These are phyloP conservation scores for Panonychus citri DNA, from an alignment of 1,140 invertebrate genomes.

Conservation along the genomic window DNA sequence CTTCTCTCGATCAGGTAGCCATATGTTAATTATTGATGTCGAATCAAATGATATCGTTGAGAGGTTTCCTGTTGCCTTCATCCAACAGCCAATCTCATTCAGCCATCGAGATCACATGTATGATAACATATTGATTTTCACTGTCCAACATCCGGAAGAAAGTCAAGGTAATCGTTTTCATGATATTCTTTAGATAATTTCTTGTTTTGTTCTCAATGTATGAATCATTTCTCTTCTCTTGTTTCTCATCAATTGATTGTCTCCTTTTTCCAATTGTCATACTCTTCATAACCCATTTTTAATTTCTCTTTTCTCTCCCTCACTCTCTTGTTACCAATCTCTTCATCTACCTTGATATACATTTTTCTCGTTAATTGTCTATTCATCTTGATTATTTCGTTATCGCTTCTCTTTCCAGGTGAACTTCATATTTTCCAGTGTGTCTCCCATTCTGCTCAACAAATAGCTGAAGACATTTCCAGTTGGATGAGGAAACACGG, in stretches of 20 bases:
- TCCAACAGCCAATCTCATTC: slow-evolving; percentile 85
- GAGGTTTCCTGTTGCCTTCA: slow-evolving; percentile 67
- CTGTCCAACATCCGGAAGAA: slow-evolving; percentile 32
- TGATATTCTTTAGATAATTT: background rate
- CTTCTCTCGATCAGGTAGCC: slow-evolving; percentile 29
- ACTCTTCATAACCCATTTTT: background rate
- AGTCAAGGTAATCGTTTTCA: slow-evolving; percentile 10
- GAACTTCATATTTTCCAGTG: slow-evolving; percentile 98
- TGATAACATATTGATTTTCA: slow-evolving; percentile 94
- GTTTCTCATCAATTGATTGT: too few relatives aligned
- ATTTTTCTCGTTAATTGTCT: background rate
- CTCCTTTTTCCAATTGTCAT: background rate
- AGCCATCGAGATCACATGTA: slow-evolving; percentile 88
- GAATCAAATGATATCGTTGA: slow-evolving; percentile 51
- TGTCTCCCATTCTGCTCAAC: slow-evolving; percentile 38
- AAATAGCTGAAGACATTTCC: slow-evolving; percentile 63
- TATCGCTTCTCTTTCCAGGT: slow-evolving; percentile 26
- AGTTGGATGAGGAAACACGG: slow-evolving; percentile 38
- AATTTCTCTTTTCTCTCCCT: background rate
- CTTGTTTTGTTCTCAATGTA: background rate
- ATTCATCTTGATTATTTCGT: slow-evolving; percentile 13
- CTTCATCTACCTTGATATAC: background rate
- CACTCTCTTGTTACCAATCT: background rate
- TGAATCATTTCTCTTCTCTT: too few relatives aligned
- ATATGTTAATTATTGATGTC: slow-evolving; percentile 12